Percentiles rank a stretch among this genome's conserved stretches.
Conservation (phyloP, 2,888 invertebrate genomes). For the Chymomyza procnemis region DNA sequence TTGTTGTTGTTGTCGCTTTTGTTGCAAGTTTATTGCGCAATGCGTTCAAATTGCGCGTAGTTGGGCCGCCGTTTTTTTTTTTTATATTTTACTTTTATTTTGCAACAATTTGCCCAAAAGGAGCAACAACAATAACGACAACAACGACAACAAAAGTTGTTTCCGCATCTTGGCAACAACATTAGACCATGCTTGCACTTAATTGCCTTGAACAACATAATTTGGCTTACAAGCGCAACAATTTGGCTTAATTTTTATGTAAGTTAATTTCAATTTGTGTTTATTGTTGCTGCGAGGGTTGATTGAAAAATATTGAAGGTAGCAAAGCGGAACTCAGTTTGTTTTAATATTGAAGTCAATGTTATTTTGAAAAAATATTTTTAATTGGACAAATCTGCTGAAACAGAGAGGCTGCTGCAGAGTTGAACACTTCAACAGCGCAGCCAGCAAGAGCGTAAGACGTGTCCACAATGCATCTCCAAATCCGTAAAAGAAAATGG, state of each 20-base stretch:
- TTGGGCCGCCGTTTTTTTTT: slow-evolving; percentile 18
- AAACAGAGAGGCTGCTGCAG: too few species aligned
- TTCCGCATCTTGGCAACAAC: slow-evolving; percentile 56
- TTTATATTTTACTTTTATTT: slow-evolving; percentile 15
- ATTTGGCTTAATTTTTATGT: slow-evolving; percentile 36
- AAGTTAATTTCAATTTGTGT: slow-evolving; percentile 53
- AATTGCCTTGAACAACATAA: slow-evolving; percentile 45
- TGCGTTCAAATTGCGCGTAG: slow-evolving; percentile 67
- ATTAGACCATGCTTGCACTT: slow-evolving; percentile 21
- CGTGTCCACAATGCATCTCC: too few species aligned
- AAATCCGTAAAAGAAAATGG: too few species aligned
- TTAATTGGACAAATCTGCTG: too few species aligned
- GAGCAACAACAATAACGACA: slow-evolving; percentile 47
- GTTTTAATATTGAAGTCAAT: too few species aligned
- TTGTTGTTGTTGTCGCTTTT: slow-evolving; percentile 52
- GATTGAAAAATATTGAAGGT: too few species aligned
- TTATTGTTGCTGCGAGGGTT: not conserved
- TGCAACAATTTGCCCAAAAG: not conserved
- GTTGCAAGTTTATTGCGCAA: slow-evolving; percentile 53
- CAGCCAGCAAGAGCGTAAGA: too few species aligned
- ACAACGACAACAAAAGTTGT: slow-evolving; percentile 55
- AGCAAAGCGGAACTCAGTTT: too few species aligned
- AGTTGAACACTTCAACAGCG: too few species aligned
- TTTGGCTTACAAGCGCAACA: slow-evolving; percentile 42
- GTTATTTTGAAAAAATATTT: too few species aligned